Conservation (phyloP, 2,888 invertebrate species). For the Spodoptera picta region DNA sequence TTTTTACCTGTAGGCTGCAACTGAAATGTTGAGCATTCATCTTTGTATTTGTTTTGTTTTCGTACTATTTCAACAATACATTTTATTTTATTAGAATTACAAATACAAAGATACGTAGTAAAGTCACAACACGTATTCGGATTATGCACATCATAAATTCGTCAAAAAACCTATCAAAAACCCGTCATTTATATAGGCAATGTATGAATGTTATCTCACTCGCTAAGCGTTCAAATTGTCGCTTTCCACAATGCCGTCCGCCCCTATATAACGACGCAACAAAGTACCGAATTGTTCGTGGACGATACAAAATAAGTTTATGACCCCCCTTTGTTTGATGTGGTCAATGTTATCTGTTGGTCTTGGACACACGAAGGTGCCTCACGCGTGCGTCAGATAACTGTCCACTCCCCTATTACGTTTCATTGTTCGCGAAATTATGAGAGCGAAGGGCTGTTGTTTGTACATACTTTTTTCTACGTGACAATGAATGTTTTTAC, state of each 20-base stretch:
- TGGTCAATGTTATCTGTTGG: slow-evolving; percentile 79
- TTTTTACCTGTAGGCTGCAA: slow-evolving; percentile 19
- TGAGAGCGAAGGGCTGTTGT: slow-evolving; percentile 75
- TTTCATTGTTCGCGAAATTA: slow-evolving; percentile 81
- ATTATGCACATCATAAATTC: background rate
- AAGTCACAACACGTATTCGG: background rate
- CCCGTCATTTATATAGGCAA: slow-evolving; percentile 38
- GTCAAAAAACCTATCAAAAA: slow-evolving; percentile 11
- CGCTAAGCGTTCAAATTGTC: slow-evolving; percentile 51
- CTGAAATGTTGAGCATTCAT: slow-evolving; percentile 10
- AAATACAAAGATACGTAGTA: background rate
- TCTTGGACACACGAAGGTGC: slow-evolving; percentile 75
- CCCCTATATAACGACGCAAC: slow-evolving; percentile 62
- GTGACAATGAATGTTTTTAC: slow-evolving; percentile 77
- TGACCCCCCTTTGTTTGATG: slow-evolving; percentile 77
- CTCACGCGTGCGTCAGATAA: slow-evolving; percentile 74
- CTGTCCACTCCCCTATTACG: slow-evolving; percentile 71
- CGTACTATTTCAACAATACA: background rate
- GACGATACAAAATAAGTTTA: slow-evolving; percentile 85
- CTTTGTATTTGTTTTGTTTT: background rate
- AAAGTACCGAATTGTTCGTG: slow-evolving; percentile 75
- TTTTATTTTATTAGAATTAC: no score
- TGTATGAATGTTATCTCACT: slow-evolving; percentile 58
- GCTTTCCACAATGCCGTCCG: slow-evolving; percentile 48
- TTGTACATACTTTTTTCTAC: slow-evolving; percentile 80